Evolutionary conservation across 2,888 invertebrate genomes (phyloP).

Genomic region (Cheilosia grossa): DNA sequence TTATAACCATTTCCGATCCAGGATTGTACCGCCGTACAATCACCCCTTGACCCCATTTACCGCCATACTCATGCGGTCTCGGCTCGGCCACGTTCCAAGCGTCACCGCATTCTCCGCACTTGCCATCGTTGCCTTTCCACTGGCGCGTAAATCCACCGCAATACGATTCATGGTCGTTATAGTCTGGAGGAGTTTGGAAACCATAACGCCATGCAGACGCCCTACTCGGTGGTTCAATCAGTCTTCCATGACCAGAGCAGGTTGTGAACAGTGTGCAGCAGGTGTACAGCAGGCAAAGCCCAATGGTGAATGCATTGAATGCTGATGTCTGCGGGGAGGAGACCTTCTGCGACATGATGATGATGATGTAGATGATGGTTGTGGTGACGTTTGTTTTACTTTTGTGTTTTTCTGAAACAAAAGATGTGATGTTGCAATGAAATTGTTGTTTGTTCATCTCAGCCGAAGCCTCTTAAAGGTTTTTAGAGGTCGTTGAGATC

Average conservation of each 20-base stretch:
- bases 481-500: too few species aligned
- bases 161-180: conserved; percentile 94
- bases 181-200: conserved; percentile 93
- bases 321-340: conserved; percentile 20
- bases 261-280: conserved; percentile 65
- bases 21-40: conserved; percentile 91
- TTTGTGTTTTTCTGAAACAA: conserved; percentile 46
- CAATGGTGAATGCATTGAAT: conserved; percentile 47
- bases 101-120: conserved; percentile 94
- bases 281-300: conserved; percentile 53
- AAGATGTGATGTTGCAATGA: conserved; percentile 8
- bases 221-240: conserved; percentile 92
- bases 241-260: conserved; percentile 81
- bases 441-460: conserved; percentile 7
- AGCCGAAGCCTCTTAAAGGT: conserved; percentile 1
- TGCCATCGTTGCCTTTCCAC: conserved; percentile 91
- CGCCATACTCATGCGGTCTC: conserved; percentile 92
- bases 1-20: conserved; percentile 87
- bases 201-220: conserved; percentile 95
- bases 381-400: conserved; percentile 6
- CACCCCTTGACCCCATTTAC: conserved; percentile 91
- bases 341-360: conserved; percentile 49
- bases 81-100: conserved; percentile 90
- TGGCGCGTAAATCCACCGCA: conserved; percentile 94
- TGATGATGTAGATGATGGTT: conserved; percentile 26